These are phyloP conservation scores for Zygogramma bicolorata DNA, from an alignment of 2,888 invertebrate genomes.

Conservation along the genomic window DNA sequence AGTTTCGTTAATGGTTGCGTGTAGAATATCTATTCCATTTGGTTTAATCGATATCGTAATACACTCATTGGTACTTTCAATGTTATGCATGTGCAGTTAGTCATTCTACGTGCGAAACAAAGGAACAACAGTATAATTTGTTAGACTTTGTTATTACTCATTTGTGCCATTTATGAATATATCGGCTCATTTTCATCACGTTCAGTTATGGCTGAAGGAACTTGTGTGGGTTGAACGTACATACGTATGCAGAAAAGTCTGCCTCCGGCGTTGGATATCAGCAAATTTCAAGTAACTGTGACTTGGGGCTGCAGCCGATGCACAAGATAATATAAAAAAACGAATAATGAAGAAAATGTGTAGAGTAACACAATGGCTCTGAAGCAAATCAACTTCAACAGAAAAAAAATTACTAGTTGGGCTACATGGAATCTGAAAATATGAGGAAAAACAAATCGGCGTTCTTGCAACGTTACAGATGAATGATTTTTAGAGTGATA, in stretches of 20 bases:
- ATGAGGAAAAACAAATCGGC: too few species aligned
- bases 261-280: neutral
- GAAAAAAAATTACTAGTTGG: neutral
- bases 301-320: neutral
- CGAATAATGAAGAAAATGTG: neutral
- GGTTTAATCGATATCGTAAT: neutral
- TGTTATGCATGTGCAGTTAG: slow-evolving; percentile 22
- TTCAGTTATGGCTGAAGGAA: slow-evolving; percentile 8
- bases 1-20: too few species aligned
- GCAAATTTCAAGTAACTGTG: neutral
- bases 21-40: neutral
- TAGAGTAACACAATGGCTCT: too few species aligned
- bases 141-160: slow-evolving; percentile 26
- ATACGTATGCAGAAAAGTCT: neutral
- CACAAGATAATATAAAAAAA: neutral
- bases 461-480: too few species aligned
- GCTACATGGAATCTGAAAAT: neutral
- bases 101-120: slow-evolving; percentile 34
- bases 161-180: slow-evolving; percentile 16
- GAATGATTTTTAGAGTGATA: too few species aligned
- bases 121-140: slow-evolving; percentile 23
- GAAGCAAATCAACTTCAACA: too few species aligned
- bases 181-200: slow-evolving; percentile 24
- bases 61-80: neutral
- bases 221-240: slow-evolving; percentile 7